Evolutionary conservation across 2,113 vertebrate genomes (phyloP).

Genomic region (Corythaixoides concolor): DNA sequence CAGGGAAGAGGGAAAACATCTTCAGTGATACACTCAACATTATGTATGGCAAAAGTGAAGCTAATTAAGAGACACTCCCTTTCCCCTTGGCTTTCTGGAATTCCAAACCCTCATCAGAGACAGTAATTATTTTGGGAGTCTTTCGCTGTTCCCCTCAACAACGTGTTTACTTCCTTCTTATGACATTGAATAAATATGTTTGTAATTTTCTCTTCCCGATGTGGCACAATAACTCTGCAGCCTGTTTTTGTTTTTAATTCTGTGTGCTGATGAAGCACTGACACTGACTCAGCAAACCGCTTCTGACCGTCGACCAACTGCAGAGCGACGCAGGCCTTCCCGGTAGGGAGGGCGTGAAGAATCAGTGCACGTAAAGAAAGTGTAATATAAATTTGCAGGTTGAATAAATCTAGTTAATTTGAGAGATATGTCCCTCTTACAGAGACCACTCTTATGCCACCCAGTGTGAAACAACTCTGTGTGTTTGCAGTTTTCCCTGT

Average conservation of each 20-base stretch:
- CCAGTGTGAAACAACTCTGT: background rate
- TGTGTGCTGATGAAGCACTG: background rate
- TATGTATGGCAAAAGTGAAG: background rate
- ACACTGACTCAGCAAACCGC: background rate
- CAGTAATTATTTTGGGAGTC: slow-evolving; percentile 24
- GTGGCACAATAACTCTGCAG: background rate
- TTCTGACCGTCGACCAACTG: fast-evolving
- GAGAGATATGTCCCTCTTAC: fast-evolving
- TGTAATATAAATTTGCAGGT: background rate
- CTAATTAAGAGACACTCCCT: slow-evolving; percentile 17
- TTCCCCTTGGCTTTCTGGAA: background rate
- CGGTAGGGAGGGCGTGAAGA: fast-evolving
- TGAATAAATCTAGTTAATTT: background rate
- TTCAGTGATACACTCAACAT: background rate
- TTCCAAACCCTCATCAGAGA: slow-evolving; percentile 9
- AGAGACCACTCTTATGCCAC: background rate
- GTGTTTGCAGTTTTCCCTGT: background rate
- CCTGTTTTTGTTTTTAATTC: background rate
- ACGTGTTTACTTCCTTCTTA: slow-evolving; percentile 7
- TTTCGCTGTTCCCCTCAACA: slow-evolving; percentile 11
- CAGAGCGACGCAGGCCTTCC: background rate
- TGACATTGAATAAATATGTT: background rate
- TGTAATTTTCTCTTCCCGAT: background rate
- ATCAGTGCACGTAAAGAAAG: fast-evolving
- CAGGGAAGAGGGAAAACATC: background rate